A percentile compares a stretch with the other conserved stretches of the same genome.
phyloP scores from a whole-genome alignment of 2,888 invertebrate genomes.

The Hydraecia micacea region DNA sequence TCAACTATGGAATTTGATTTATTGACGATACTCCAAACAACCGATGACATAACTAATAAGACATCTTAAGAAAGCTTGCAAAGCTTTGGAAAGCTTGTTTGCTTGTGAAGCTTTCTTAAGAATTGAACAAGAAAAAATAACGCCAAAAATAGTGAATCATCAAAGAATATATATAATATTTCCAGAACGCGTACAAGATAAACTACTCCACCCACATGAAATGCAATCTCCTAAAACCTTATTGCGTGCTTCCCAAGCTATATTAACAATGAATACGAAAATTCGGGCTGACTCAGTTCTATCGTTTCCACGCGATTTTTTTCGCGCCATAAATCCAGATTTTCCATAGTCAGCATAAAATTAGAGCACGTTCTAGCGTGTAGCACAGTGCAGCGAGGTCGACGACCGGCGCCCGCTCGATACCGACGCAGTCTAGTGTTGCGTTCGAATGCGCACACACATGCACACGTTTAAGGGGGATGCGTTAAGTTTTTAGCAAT shows the following conservation, averaged over 20 bases:
- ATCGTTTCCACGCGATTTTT: constrained; percentile 60
- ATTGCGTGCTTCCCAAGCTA: constrained; percentile 45
- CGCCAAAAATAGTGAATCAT: not conserved
- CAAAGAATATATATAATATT: constrained; percentile 14
- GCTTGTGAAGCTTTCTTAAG: not conserved
- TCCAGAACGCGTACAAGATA: constrained; percentile 26
- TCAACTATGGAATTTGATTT: not conserved
- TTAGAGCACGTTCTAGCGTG: constrained; percentile 59
- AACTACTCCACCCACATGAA: constrained; percentile 35
- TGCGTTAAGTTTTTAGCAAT: not conserved
- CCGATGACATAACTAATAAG: not conserved
- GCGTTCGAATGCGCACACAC: constrained; percentile 52
- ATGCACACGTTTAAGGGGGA: constrained; percentile 13
- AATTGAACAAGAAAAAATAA: not conserved
- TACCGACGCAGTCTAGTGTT: constrained; percentile 63
- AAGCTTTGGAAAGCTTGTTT: too few species aligned
- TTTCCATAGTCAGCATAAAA: constrained; percentile 64
- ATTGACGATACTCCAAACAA: not conserved
- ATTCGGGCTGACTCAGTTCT: constrained; percentile 46
- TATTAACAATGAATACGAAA: constrained; percentile 36
- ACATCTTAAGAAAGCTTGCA: too few species aligned
- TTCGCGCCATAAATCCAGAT: constrained; percentile 63
- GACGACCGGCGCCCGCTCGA: constrained; percentile 62
- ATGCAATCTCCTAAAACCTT: constrained; percentile 47
- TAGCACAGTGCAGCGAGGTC: constrained; percentile 61